A percentile compares a stretch with the other conserved stretches of the same genome.
Evolutionary conservation across 2,888 invertebrate genomes (phyloP).

Genomic region (Miltochrista miniata): DNA sequence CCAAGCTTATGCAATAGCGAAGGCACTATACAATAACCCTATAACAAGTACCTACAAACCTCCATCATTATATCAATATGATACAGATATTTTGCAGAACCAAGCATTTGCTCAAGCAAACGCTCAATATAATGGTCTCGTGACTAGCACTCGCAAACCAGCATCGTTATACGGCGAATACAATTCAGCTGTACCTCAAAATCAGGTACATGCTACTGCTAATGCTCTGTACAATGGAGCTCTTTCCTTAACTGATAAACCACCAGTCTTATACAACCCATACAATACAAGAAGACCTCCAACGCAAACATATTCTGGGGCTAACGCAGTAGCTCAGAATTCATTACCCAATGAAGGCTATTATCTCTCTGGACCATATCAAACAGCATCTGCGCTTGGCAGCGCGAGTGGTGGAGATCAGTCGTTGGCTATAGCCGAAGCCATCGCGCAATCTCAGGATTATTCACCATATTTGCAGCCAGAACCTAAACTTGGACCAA

Average conservation of each 20-base stretch:
- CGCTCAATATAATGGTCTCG: not conserved
- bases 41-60: slow-evolving; percentile 1
- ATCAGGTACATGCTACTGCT: not conserved
- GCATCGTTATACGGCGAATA: not conserved
- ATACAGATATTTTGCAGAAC: not conserved
- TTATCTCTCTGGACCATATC: slow-evolving; percentile 2
- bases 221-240: slow-evolving; percentile 3
- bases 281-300: not conserved
- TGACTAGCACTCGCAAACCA: slow-evolving; percentile 2
- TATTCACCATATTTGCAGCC: slow-evolving; percentile 2
- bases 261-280: not conserved
- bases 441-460: slow-evolving; percentile 9
- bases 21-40: slow-evolving; percentile 1
- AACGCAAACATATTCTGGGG: not conserved
- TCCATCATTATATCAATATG: not conserved
- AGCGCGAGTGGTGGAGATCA: slow-evolving; percentile 3
- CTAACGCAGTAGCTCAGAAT: not conserved
- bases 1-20: slow-evolving; percentile 2
- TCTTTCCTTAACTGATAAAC: not conserved
- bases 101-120: slow-evolving; percentile 1
- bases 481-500: not conserved
- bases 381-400: not conserved
- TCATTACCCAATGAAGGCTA: not conserved
- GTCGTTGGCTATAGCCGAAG: slow-evolving; percentile 6
- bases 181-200: not conserved